A percentile compares a stretch with the other conserved stretches of the same genome.
Evolutionary conservation across 2,113 vertebrate species (phyloP).

Genomic region (Orcinus orca): DNA sequence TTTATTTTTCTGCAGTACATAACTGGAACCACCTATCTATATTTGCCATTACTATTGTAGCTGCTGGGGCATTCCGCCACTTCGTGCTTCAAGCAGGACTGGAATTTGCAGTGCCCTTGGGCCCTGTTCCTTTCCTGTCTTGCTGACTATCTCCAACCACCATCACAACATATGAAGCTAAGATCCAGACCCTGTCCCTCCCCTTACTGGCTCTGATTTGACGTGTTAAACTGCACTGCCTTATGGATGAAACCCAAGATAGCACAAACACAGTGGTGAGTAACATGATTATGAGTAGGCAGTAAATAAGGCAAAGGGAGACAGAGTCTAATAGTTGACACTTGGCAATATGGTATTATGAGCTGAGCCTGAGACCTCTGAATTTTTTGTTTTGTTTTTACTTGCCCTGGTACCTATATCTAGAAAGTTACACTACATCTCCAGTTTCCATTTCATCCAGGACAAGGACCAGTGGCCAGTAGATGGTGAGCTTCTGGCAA

Average conservation of each 20-base stretch:
- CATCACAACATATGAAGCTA: no score
- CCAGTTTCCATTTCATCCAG: not conserved
- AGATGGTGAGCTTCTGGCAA: not conserved
- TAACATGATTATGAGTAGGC: not conserved
- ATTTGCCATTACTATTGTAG: not conserved
- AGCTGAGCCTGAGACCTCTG: not conserved
- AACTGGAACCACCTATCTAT: not conserved
- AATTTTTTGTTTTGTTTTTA: not conserved
- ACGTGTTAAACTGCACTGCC: not conserved
- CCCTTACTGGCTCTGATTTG: not conserved
- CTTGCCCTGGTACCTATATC: not conserved
- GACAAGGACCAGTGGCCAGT: not conserved
- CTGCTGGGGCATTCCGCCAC: not conserved
- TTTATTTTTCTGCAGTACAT: not conserved
- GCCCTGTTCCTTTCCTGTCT: not conserved
- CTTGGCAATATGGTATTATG: not conserved
- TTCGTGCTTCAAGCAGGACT: not conserved
- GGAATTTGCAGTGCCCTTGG: no score
- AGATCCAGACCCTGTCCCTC: not conserved
- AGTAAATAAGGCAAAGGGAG: not conserved
- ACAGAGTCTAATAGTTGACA: not conserved
- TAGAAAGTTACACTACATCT: not conserved
- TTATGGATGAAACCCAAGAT: not conserved
- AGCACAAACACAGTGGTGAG: not conserved
- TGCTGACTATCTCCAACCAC: not conserved